These are phyloP conservation scores for Bubalus kerabau DNA, from an alignment of 2,113 vertebrate species.

Conservation along the genomic window DNA sequence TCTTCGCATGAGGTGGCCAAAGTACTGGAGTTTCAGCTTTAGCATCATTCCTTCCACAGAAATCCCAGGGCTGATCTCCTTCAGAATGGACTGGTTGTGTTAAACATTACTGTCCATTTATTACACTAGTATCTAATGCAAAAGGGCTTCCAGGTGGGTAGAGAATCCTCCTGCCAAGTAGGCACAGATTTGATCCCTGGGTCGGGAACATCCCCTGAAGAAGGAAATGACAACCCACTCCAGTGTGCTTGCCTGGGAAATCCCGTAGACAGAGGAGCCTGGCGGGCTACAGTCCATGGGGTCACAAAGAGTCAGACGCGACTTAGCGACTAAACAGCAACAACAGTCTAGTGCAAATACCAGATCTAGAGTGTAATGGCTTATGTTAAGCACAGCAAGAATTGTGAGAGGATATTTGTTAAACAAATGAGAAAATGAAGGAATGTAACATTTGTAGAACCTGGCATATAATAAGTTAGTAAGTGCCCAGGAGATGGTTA, in stretches of 20 bases:
- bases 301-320: background rate
- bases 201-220: background rate
- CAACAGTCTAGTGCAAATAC: background rate
- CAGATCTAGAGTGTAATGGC: background rate
- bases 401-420: conserved; percentile 43
- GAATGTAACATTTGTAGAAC: background rate
- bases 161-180: background rate
- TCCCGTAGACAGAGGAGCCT: background rate
- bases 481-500: conserved; percentile 35
- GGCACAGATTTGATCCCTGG: background rate
- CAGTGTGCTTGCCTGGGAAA: background rate
- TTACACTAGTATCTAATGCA: background rate
- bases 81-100: background rate
- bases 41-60: no score
- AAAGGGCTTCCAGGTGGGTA: background rate
- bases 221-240: background rate
- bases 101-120: background rate
- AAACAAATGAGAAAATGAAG: conserved; percentile 30
- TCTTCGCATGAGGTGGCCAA: no score
- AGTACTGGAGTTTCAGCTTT: no score
- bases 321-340: background rate
- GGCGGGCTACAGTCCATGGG: background rate
- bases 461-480: conserved; percentile 9
- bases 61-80: no score
- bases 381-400: background rate